Conservation (phyloP, 2,113 vertebrate genomes). For the Gnathonemus echidnorhynchus region DNA sequence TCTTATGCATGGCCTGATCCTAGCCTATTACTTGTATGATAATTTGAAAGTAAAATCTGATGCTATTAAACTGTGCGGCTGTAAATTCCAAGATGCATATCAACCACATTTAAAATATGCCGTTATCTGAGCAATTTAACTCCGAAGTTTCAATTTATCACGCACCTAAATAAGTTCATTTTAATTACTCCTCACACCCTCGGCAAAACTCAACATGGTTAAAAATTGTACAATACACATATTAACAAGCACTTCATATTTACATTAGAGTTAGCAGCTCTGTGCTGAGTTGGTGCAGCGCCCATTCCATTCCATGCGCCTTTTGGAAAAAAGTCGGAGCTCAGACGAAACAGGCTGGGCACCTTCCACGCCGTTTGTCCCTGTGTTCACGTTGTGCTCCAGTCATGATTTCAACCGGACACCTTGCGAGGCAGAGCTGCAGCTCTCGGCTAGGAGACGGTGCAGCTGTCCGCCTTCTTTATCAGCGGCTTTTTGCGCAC, state of each 20-base stretch:
- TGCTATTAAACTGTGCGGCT: not conserved
- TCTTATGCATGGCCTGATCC: not conserved
- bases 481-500: constrained; percentile 26
- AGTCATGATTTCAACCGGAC: not conserved
- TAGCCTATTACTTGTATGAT: not conserved
- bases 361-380: not conserved
- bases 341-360: not conserved
- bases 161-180: not conserved
- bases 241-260: not conserved
- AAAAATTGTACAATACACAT: not conserved
- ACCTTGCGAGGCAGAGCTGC: not conserved
- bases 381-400: not conserved
- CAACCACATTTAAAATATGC: not conserved
- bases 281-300: not conserved
- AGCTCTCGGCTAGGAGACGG: constrained; percentile 40
- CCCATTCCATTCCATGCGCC: not conserved
- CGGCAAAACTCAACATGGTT: not conserved
- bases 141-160: not conserved
- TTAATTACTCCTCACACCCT: not conserved
- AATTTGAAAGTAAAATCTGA: not conserved
- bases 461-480: constrained; percentile 50
- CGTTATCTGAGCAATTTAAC: not conserved
- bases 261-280: not conserved
- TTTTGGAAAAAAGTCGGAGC: not conserved
- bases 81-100: not conserved